Conservation (phyloP, 2,113 vertebrate genomes). For the Hirundichthys speculiger region DNA sequence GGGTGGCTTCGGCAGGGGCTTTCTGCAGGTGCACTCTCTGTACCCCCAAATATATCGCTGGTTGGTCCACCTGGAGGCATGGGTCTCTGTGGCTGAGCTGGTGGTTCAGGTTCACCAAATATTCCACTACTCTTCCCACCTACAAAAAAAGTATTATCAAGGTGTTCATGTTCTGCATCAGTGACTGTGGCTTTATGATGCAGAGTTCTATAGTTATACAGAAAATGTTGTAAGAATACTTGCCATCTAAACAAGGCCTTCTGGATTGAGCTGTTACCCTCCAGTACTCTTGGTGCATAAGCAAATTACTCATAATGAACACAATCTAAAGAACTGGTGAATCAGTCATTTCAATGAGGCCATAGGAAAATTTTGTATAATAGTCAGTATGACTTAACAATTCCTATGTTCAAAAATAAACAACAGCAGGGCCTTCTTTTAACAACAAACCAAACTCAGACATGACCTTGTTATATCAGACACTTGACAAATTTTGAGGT, state of each 20-base stretch:
- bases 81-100: slow-evolving; percentile 76
- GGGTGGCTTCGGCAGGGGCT: slow-evolving; percentile 81
- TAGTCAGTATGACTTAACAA: too few species aligned
- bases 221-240: neutral
- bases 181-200: neutral
- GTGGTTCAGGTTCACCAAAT: slow-evolving; percentile 83
- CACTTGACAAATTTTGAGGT: slow-evolving; percentile 7
- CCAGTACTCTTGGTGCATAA: neutral
- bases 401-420: too few species aligned
- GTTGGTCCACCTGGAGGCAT: slow-evolving; percentile 82
- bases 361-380: too few species aligned
- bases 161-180: neutral
- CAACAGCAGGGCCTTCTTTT: too few species aligned
- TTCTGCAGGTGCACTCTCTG: slow-evolving; percentile 64
- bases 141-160: slow-evolving; percentile 38
- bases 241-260: neutral
- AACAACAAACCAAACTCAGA: too few species aligned
- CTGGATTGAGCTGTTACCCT: neutral
- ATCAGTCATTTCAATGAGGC: neutral
- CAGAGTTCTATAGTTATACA: neutral
- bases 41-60: slow-evolving; percentile 87
- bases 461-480: neutral
- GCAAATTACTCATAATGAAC: neutral
- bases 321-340: neutral
- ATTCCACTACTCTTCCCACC: slow-evolving; percentile 88